Evolutionary conservation across 2,113 vertebrate genomes (phyloP), one percentile per base, ranked within the genome.

Genomic region (Etheostoma cragini): DNA sequence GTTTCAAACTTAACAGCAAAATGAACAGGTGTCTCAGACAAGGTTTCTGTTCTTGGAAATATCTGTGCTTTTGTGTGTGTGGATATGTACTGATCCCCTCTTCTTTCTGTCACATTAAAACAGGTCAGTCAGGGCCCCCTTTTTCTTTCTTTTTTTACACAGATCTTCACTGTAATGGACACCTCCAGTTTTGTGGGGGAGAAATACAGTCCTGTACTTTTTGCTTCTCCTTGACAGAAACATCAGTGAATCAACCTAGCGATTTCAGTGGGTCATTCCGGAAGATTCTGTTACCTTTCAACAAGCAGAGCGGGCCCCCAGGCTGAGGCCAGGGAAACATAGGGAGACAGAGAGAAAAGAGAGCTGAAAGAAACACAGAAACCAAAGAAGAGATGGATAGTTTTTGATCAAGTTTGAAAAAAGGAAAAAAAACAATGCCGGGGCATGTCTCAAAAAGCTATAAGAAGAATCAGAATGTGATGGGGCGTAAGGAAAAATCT

Each of bases 211-310:
- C 87, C 83, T 47, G 67, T 64, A 88, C 89, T 92, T 88, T 92
- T 79, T 89, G 86, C 82, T 81, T 89, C 88, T 76, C 81, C 85
- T 67, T 82, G 85, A 88, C 88, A 91, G 86, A 82, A 91, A 88
- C 87, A 84, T 91, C 91, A 89, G 89, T 85, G 91, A 93, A 93
- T 94, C 90, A 92, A 88, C 82, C 77, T 78, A 60, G 66, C 52
- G 76, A 91, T 93, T 92, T 92, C 86, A 90, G 87, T 81, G 81
- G 90, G 89, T 92, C 93, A 94, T 94, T 94, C 92, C 72, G 77
- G 81, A 89, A 92, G 91, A 91, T 94, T 92, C 78, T 90, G 90
- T 93, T 94, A 92, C 92, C 90, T 92, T 94, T 94, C 88, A 93
- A 88, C 89, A 90, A 87, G 82, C 90, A 74, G 82, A 91, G 76